phyloP scores from a whole-genome alignment of 2,797 vertebrate species.

The Serranus cabrilla region DNA sequence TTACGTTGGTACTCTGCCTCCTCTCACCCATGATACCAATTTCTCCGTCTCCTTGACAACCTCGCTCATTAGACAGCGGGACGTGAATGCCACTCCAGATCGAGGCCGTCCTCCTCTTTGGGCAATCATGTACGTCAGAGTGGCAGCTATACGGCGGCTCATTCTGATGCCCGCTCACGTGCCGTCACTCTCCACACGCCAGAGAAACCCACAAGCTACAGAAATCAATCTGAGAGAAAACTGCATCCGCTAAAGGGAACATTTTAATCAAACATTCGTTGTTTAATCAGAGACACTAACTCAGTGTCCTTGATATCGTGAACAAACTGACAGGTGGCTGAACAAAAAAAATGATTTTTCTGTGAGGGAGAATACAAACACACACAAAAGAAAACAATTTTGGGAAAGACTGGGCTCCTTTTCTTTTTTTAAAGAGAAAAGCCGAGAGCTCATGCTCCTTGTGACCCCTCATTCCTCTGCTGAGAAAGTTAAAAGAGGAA shows the following conservation, averaged over 20 bases:
- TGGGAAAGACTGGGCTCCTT: neutral
- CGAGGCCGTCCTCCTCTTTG: slow-evolving; percentile 49
- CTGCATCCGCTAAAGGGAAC: neutral
- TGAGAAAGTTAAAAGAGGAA: slow-evolving; percentile 64
- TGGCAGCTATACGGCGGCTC: slow-evolving; percentile 33
- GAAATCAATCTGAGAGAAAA: slow-evolving; percentile 20
- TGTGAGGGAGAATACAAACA: slow-evolving; percentile 27
- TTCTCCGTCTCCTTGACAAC: slow-evolving; percentile 66
- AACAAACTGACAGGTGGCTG: slow-evolving; percentile 36
- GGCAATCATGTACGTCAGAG: slow-evolving; percentile 43
- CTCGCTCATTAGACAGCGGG: slow-evolving; percentile 61
- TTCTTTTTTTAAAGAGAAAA: slow-evolving; percentile 30
- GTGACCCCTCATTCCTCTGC: slow-evolving; percentile 66
- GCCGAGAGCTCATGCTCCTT: slow-evolving; percentile 41
- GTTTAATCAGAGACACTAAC: slow-evolving; percentile 26
- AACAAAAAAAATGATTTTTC: slow-evolving; percentile 13
- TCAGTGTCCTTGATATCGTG: slow-evolving; percentile 29
- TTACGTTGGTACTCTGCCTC: slow-evolving; percentile 8
- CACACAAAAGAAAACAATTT: slow-evolving; percentile 43
- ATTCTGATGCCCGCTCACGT: slow-evolving; percentile 17
- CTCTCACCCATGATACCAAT: slow-evolving; percentile 48
- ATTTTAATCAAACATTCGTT: neutral
- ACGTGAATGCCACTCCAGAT: slow-evolving; percentile 61
- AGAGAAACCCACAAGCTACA: slow-evolving; percentile 26
- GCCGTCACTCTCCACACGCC: neutral